Evolutionary conservation across 2,797 vertebrate species (phyloP).

Genomic region (Centroberyx gerrardi): DNA sequence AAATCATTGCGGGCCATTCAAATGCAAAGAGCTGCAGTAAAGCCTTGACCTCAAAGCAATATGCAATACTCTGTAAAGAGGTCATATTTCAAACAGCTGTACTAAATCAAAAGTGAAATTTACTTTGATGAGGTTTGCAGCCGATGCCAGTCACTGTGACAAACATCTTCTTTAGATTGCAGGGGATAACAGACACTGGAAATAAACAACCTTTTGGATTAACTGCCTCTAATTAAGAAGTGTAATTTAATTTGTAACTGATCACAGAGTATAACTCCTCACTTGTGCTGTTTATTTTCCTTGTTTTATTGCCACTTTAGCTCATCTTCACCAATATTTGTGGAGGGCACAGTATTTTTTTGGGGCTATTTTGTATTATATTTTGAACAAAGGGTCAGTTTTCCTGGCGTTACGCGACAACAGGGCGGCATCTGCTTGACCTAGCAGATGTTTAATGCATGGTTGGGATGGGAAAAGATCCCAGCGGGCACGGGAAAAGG

Average conservation of each 20-base stretch:
- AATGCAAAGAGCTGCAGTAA: not conserved
- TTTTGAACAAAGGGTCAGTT: constrained; percentile 44
- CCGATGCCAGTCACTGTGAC: not conserved
- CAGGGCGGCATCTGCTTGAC: constrained; percentile 55
- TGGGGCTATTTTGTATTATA: constrained; percentile 46
- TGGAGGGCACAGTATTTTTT: constrained; percentile 50
- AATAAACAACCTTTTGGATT: not conserved
- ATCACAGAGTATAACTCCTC: constrained; percentile 34
- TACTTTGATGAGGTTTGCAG: not conserved
- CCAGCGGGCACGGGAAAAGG: constrained; percentile 56
- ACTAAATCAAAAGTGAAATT: constrained; percentile 1
- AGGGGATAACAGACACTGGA: constrained; percentile 1
- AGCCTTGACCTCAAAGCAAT: not conserved
- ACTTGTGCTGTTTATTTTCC: constrained; percentile 36
- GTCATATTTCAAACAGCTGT: not conserved
- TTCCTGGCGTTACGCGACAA: constrained; percentile 52
- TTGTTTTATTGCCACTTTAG: constrained; percentile 35
- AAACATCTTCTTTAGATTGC: constrained; percentile 2
- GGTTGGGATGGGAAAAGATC: constrained; percentile 67
- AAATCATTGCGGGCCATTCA: not conserved
- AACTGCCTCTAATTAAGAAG: not conserved
- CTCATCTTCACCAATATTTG: constrained; percentile 42
- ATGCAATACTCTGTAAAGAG: not conserved
- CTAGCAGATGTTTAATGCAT: constrained; percentile 66
- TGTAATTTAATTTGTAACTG: not conserved